Evolutionary conservation across 30 jellyfish, hydroid and myxozoan species (phyloP).

Genomic region (Cassiopea xamachana): DNA sequence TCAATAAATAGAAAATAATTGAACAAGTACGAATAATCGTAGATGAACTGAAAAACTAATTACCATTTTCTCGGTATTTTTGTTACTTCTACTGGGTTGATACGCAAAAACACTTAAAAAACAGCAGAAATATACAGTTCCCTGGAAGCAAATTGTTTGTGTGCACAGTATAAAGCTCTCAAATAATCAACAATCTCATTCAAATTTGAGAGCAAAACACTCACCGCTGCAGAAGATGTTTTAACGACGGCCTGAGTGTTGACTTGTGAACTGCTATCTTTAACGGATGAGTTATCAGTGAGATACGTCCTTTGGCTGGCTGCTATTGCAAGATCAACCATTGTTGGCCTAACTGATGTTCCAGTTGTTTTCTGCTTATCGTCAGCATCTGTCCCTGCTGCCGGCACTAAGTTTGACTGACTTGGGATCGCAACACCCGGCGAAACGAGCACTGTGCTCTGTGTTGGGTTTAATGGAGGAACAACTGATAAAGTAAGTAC

Average conservation of each 20-base stretch:
- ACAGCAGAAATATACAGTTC: no score
- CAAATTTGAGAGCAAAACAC: not conserved
- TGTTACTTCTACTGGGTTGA: no score
- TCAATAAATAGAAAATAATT: no score
- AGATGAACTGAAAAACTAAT: no score
- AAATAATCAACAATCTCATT: not conserved
- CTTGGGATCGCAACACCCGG: not conserved
- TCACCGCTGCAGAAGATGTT: not conserved
- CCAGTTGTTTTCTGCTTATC: conserved; percentile 12
- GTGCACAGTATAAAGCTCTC: no score
- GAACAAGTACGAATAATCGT: no score
- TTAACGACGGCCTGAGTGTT: not conserved
- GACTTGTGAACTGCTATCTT: not conserved
- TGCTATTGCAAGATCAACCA: conserved; percentile 78
- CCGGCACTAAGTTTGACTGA: not conserved
- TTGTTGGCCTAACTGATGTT: conserved; percentile 58
- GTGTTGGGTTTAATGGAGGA: not conserved
- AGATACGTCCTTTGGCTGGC: conserved; percentile 69
- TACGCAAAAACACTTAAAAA: no score
- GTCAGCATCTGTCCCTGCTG: not conserved
- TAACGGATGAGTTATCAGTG: conserved; percentile 8
- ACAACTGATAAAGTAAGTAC: conserved; percentile 14
- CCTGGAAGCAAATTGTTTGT: no score
- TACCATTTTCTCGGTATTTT: no score
- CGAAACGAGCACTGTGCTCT: not conserved